Conservation (phyloP, 2,113 vertebrate genomes). For the Theristicus caerulescens region DNA sequence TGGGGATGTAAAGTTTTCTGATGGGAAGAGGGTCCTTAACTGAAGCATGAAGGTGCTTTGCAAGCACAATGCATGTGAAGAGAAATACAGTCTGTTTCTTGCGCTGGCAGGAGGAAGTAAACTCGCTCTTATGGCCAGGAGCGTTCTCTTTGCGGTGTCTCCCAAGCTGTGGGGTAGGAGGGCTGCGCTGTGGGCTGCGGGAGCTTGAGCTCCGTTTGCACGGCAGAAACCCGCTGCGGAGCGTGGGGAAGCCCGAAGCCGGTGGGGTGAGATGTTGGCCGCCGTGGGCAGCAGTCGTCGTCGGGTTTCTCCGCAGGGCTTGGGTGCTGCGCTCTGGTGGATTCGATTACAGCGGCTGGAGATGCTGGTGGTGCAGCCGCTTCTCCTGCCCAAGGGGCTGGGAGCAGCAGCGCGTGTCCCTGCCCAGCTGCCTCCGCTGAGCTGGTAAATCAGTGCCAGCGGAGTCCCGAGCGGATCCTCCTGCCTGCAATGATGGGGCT, state of each 20-base stretch:
- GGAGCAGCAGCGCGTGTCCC: not conserved
- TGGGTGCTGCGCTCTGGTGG: not conserved
- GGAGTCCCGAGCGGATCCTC: fast-evolving
- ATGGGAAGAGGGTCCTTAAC: not conserved
- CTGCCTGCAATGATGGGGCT: fast-evolving
- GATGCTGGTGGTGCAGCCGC: not conserved
- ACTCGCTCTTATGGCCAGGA: fast-evolving
- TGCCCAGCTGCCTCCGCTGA: not conserved
- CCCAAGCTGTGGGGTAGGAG: fast-evolving
- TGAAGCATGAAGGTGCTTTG: not conserved
- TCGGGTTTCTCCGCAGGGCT: not conserved
- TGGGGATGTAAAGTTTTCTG: fast-evolving
- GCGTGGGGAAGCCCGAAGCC: not conserved
- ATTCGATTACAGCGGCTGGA: fast-evolving
- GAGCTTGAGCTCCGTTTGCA: not conserved
- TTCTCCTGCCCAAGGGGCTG: not conserved
- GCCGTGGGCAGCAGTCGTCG: fast-evolving
- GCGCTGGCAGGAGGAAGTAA: not conserved
- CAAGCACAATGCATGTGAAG: fast-evolving
- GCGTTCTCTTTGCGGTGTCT: fast-evolving
- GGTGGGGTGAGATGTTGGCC: not conserved
- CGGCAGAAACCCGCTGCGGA: fast-evolving
- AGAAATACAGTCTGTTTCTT: fast-evolving
- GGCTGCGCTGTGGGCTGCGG: not conserved
- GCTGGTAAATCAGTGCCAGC: fast-evolving